phyloP scores from a whole-genome alignment of 2,888 invertebrate species.

The Callinectes sapidus region DNA sequence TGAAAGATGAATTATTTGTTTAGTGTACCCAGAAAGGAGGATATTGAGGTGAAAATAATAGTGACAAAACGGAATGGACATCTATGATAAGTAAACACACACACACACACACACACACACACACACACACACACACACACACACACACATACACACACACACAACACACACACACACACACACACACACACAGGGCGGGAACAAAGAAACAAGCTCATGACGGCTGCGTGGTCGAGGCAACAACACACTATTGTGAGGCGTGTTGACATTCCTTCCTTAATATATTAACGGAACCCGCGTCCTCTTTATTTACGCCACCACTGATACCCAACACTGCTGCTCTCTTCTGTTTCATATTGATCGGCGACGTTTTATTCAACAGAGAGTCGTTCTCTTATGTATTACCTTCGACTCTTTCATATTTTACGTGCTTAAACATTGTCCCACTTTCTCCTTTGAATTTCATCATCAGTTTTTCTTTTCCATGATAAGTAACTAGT shows the following conservation, averaged over 20 bases:
- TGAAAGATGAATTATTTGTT: neutral
- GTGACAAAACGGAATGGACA: neutral
- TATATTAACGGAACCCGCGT: neutral
- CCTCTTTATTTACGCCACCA: conserved; percentile 12
- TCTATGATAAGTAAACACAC: neutral
- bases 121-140: neutral
- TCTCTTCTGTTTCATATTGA: neutral
- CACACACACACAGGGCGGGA: neutral
- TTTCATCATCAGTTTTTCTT: no score
- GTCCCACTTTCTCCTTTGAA: no score
- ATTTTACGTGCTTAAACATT: no score
- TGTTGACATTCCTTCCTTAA: conserved; percentile 13
- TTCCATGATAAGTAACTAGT: no score
- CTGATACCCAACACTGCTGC: neutral
- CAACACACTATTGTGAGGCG: neutral
- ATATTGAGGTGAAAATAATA: conserved; percentile 4
- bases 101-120: neutral
- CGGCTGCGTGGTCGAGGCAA: neutral
- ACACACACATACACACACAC: neutral
- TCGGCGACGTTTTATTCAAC: neutral
- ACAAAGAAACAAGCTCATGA: neutral
- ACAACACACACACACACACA: neutral
- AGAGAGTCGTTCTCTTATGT: no score
- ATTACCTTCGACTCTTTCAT: no score
- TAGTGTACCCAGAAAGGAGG: neutral